Conservation (phyloP, 1,140 invertebrate species). For the Mactra quadrangularis region DNA sequence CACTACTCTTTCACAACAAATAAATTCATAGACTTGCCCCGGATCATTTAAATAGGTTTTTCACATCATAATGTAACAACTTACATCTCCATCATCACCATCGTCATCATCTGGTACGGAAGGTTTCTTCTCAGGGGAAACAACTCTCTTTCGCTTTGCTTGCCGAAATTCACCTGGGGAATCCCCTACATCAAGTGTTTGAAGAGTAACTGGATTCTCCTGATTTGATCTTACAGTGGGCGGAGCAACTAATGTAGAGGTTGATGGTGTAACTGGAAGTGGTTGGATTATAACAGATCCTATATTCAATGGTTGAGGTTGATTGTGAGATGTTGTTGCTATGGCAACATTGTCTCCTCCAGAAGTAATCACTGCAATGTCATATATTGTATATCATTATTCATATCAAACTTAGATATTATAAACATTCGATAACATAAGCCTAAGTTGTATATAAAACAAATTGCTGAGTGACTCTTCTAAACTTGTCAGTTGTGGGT, state of each 20-base stretch:
- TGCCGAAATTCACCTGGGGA: conserved; percentile 70
- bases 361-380: not conserved
- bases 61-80: too few species aligned
- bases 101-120: conserved; percentile 30
- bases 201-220: not conserved
- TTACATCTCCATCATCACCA: conserved; percentile 72
- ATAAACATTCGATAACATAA: too few species aligned
- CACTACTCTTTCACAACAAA: too few species aligned
- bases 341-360: not conserved
- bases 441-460: too few species aligned
- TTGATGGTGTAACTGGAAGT: too few species aligned
- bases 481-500: too few species aligned
- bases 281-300: not conserved
- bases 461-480: too few species aligned
- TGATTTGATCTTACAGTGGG: not conserved
- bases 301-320: not conserved
- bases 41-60: too few species aligned
- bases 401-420: too few species aligned
- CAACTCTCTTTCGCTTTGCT: conserved; percentile 71
- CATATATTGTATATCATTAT: not conserved
- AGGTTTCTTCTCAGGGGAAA: conserved; percentile 65
- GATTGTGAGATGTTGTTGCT: not conserved
- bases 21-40: too few species aligned
- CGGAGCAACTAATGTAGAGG: not conserved
- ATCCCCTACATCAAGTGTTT: conserved; percentile 1